Evolutionary conservation across 2,113 vertebrate genomes (phyloP).

Genomic region (Pterocles burchelli): DNA sequence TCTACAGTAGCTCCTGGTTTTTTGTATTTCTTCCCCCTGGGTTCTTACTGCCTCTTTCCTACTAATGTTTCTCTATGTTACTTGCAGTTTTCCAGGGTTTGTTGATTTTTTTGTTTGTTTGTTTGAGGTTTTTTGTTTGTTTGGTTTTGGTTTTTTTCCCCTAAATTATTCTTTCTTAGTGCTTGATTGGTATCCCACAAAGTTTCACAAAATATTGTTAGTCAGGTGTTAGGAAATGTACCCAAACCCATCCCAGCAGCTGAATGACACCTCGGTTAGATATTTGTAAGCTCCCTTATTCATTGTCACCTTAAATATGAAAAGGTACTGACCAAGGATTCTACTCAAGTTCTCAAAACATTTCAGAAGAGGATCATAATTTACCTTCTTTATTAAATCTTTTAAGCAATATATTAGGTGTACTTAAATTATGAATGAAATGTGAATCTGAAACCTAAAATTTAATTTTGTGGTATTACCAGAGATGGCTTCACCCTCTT

Average conservation of each 20-base stretch:
- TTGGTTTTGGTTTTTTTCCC: background rate
- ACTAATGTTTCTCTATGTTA: background rate
- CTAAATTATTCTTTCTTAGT: background rate
- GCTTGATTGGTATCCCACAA: background rate
- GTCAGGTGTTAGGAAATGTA: background rate
- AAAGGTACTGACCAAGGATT: background rate
- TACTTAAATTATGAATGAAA: background rate
- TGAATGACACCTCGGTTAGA: background rate
- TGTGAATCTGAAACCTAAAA: background rate
- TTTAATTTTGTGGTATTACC: background rate
- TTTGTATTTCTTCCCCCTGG: background rate
- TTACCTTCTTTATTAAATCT: background rate
- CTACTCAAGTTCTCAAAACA: background rate
- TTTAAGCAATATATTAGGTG: background rate
- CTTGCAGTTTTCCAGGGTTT: background rate
- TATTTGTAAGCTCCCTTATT: background rate
- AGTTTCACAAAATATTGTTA: background rate
- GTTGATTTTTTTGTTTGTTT: no score
- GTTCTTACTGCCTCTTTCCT: background rate
- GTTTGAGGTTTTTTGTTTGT: no score
- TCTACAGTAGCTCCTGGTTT: background rate
- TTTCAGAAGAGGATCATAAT: background rate
- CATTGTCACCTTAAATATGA: background rate
- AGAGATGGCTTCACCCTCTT: background rate
- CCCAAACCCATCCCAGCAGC: background rate